phyloP scores from a whole-genome alignment of 2,797 vertebrate species.

The Cyprinodon diabolis region DNA sequence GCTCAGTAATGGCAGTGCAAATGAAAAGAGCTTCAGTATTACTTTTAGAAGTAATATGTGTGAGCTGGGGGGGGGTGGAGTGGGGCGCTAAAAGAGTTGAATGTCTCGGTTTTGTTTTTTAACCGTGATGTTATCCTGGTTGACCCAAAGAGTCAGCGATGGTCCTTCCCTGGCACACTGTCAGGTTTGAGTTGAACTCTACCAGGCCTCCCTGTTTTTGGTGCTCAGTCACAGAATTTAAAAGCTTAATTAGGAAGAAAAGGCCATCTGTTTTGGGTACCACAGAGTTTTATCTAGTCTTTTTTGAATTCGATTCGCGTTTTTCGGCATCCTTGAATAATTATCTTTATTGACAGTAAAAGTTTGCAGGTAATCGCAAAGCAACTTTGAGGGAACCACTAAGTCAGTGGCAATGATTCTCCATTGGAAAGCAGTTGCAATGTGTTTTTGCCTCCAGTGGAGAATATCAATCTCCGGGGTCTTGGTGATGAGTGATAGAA shows the following conservation, averaged over 20 bases:
- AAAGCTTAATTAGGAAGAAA: no score
- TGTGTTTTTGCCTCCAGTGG: neutral
- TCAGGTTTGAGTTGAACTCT: no score
- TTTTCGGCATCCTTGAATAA: no score
- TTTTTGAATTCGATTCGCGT: no score
- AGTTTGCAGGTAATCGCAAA: no score
- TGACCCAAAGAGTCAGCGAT: neutral
- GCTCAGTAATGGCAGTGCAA: constrained; percentile 33
- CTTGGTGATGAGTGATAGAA: neutral
- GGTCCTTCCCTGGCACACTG: no score
- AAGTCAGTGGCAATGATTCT: neutral
- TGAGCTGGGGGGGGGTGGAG: neutral
- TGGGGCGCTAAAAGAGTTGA: neutral
- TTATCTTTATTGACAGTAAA: no score
- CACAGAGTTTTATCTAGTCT: no score
- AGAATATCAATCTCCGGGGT: neutral
- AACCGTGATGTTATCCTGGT: neutral
- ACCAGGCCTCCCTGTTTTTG: no score
- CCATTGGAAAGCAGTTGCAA: neutral
- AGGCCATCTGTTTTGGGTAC: no score
- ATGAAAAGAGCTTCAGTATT: constrained; percentile 28
- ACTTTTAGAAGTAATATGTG: neutral
- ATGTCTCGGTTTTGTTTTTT: neutral
- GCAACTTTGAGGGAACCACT: no score
- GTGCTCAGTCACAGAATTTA: no score